Conservation (phyloP, 2,113 vertebrate genomes). For the Sinocyclocheilus grahami region DNA sequence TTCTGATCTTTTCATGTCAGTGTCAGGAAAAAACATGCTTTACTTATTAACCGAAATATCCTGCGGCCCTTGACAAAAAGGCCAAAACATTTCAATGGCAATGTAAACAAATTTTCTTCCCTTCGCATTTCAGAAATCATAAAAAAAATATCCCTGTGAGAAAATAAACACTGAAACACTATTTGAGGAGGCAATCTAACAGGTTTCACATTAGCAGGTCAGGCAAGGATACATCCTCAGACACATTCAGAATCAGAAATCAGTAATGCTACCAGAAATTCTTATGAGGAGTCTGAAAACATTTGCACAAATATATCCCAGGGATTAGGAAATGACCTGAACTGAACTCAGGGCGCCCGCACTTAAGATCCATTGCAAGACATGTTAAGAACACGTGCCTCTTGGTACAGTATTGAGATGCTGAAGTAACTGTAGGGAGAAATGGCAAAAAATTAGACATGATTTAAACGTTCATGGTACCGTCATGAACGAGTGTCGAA, state of each 20-base stretch:
- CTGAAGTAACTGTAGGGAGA: neutral
- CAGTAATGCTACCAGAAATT: neutral
- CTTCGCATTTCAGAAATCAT: constrained; percentile 13
- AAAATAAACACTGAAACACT: constrained; percentile 34
- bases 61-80: constrained; percentile 17
- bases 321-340: neutral
- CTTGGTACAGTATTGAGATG: neutral
- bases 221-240: neutral
- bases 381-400: neutral
- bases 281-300: neutral
- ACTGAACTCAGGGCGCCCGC: no score
- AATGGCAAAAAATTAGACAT: neutral
- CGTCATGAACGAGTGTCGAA: no score
- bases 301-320: neutral
- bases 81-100: constrained; percentile 25
- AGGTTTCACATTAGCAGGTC: neutral
- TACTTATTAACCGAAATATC: constrained; percentile 43
- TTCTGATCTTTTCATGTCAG: constrained; percentile 38
- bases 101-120: constrained; percentile 22
- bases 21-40: constrained; percentile 45
- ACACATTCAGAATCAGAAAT: neutral
- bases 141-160: neutral
- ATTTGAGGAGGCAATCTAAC: neutral
- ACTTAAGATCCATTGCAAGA: neutral
- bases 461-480: neutral